Evolutionary conservation across 2,888 invertebrate species (phyloP), one percentile per base, ranked within the genome.

Genomic region (Nymphalis c-album): DNA sequence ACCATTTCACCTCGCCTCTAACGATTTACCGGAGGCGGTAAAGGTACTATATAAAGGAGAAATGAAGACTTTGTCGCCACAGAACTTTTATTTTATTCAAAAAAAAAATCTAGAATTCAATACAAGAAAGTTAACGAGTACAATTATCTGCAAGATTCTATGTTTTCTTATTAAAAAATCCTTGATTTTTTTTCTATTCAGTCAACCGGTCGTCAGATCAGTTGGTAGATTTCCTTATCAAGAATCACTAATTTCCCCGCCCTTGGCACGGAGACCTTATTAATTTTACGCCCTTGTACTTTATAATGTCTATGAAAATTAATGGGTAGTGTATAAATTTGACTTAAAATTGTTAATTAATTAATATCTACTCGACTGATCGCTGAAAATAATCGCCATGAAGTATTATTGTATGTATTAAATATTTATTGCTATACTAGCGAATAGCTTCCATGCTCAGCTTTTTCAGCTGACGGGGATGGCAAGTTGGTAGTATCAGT

Each of bases 221-320:
- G 60, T 68, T 61, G 64, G 57, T 35, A 4, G 60, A 58, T 60
- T 60, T 60, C 45, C 51, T 51, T 63, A 68, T 64, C 60, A 60
- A 53, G 22, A 60, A 46, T 18, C 48, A 47, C 53, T 35, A 59
- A 53, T 47, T 67, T 62, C 46, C 60, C 63, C n/a, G 63, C 22
- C 67, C 67, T 68, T 68, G 63, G 53, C 63, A 51, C 53, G 26
- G 51, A 63, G 59, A 63, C 59, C 35, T 60, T 63, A 63, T 63
- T 63, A 40, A 57, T 57, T 57, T 57, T 57, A 53, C 60, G 51
- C 53, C 53, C 31, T 46, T 60, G 51, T 60, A 60, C 64, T 60
- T 22, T 45, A 46, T 59, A 51, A 63, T 60, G 17, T 50, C 51
- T 53, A n/a, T 45, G 50, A 51, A 53, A 60, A 60, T 64, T 60